Evolutionary conservation across 2,113 vertebrate species (phyloP), one percentile per base, ranked within the genome.

Genomic region (Tychaedon coryphoeus): DNA sequence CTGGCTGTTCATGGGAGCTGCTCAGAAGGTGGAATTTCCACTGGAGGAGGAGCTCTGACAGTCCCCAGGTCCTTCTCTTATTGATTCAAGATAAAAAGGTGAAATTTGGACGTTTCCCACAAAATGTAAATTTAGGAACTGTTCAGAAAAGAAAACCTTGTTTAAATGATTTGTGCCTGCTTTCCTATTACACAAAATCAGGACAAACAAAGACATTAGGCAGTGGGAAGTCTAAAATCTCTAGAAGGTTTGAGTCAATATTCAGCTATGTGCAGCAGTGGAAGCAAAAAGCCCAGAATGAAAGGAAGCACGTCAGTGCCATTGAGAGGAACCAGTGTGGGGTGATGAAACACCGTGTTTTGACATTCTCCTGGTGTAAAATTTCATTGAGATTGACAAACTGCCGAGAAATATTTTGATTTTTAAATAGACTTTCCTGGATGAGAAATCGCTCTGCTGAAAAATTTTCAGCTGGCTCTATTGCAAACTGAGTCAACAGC

Each of bases 311-410:
- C 2, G 0, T 93, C 86, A 86, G 62, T 83, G 79, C 60, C 69
- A 74, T 67, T 66, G 91, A 83, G 73, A 79, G 79, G 88, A 90
- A 88, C 67, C 82, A 60, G 31, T 1, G 7, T 0, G 1, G 72
- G 0, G 72, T 94, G 96, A 92, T 86, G 92, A 95, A 96, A 95
- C 70, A 85, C 70, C 13, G 2, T 96, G 94, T 97, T 97, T 97
- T 97, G 95, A 95, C 96, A 97, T 87, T 84, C 75, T 93, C 84
- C 74, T 88, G 81, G 93, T 95, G 96, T 95, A 96, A 96, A 92
- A 94, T 91, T 69, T 92, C 93, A 96, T 95, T 88, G 87, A 94
- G 90, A 94, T 91, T 94, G 95, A 95, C 96, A 97, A 94, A 97
- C 87, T 91, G 89, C 84, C 0, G 91, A 95, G 89, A 95, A 96